These are phyloP conservation scores for Malacosoma neustria DNA, from an alignment of 2,888 invertebrate species.

Conservation along the genomic window DNA sequence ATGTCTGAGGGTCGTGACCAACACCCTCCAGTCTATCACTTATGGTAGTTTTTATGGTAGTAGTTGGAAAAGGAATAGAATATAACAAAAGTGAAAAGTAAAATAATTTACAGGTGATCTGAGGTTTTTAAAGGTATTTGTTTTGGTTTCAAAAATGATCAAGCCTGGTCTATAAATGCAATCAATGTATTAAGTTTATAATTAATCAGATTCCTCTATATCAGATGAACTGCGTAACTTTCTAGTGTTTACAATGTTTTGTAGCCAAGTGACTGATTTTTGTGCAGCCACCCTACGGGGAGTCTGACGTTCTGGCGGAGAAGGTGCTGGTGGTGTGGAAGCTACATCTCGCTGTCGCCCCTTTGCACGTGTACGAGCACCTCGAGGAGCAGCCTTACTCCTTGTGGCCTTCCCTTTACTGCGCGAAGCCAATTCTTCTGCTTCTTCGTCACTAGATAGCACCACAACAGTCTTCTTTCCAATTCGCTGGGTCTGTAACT, in stretches of 20 bases:
- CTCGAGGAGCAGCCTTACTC: conserved; percentile 15
- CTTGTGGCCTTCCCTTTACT: conserved; percentile 14
- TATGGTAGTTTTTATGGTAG: too few relatives aligned
- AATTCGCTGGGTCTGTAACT: conserved; percentile 23
- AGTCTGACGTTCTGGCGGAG: conserved; percentile 51
- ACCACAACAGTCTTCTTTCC: conserved; percentile 35
- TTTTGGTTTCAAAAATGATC: too few relatives aligned
- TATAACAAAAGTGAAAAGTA: too few relatives aligned
- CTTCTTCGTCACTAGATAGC: conserved; percentile 49
- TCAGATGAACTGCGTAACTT: conserved; percentile 41
- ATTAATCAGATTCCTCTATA: conserved; percentile 48
- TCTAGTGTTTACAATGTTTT: conserved; percentile 31
- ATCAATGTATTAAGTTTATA: background rate
- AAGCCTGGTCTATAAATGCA: too few relatives aligned
- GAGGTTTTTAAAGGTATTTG: too few relatives aligned
- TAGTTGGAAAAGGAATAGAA: too few relatives aligned
- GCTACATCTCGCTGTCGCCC: conserved; percentile 15
- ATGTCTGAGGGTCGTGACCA: too few relatives aligned
- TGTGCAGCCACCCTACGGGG: conserved; percentile 53
- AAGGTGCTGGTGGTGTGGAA: conserved; percentile 30
- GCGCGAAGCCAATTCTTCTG: conserved; percentile 16
- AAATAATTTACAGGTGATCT: too few relatives aligned
- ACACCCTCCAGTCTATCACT: too few relatives aligned
- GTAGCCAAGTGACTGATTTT: conserved; percentile 44
- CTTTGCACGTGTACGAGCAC: conserved; percentile 12